Conservation (phyloP, 2,888 invertebrate genomes). For the Mechanitis mazaeus region DNA sequence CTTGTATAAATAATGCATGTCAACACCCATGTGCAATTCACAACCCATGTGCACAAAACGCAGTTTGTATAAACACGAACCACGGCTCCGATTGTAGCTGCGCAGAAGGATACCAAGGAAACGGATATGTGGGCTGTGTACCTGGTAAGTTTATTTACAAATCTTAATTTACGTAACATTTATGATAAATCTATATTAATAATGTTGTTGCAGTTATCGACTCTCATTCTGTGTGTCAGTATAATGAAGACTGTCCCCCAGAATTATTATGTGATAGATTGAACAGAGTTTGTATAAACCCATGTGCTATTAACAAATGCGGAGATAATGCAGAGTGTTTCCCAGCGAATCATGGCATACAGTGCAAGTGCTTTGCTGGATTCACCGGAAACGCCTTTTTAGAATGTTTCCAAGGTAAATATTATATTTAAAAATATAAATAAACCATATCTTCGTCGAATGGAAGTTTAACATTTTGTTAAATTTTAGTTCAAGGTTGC, state of each 20-base stretch:
- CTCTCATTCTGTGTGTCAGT: slow-evolving; percentile 82
- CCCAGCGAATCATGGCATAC: slow-evolving; percentile 84
- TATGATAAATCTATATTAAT: neutral
- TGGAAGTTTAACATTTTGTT: slow-evolving; percentile 6
- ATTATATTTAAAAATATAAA: neutral
- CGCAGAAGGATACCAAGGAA: slow-evolving; percentile 90
- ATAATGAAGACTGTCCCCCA: slow-evolving; percentile 94
- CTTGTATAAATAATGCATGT: slow-evolving; percentile 90
- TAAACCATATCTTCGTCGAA: too few relatives aligned
- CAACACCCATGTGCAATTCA: slow-evolving; percentile 91
- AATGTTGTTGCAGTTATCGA: slow-evolving; percentile 48
- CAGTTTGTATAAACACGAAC: slow-evolving; percentile 91
- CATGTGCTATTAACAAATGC: slow-evolving; percentile 86
- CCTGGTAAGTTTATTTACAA: slow-evolving; percentile 76
- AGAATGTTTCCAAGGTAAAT: slow-evolving; percentile 80
- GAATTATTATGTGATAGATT: slow-evolving; percentile 89
- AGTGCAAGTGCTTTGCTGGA: slow-evolving; percentile 85
- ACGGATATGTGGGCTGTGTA: slow-evolving; percentile 87
- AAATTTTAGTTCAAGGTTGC: slow-evolving; percentile 80
- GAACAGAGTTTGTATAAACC: slow-evolving; percentile 89
- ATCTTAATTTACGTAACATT: slow-evolving; percentile 8
- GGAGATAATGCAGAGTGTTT: slow-evolving; percentile 89
- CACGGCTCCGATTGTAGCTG: slow-evolving; percentile 92
- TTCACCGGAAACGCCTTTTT: slow-evolving; percentile 86
- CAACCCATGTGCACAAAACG: slow-evolving; percentile 89